Evolutionary conservation across 2,113 vertebrate genomes (phyloP).

Genomic region (Diglossa brunneiventris): DNA sequence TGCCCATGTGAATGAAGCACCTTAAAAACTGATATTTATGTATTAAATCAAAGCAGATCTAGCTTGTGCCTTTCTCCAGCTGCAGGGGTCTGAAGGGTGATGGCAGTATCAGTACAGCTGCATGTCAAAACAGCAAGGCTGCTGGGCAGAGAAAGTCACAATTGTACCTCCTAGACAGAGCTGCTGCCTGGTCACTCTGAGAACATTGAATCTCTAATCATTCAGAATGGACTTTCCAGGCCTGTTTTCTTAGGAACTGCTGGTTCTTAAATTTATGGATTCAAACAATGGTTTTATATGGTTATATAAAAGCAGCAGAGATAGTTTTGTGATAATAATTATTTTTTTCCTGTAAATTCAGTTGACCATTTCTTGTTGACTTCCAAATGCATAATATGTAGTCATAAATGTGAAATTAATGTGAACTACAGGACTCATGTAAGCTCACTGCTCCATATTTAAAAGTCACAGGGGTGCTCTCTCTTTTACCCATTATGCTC

Average conservation of each 20-base stretch:
- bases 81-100: neutral
- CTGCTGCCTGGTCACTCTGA: neutral
- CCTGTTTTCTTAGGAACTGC: neutral
- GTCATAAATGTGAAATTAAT: neutral
- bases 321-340: neutral
- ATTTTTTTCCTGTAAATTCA: neutral
- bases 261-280: neutral
- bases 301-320: neutral
- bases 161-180: neutral
- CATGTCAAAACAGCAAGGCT: neutral
- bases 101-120: neutral
- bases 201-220: neutral
- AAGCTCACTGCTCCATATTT: neutral
- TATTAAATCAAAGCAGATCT: constrained; percentile 40
- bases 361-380: neutral
- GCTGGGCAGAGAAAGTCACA: neutral
- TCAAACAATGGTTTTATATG: neutral
- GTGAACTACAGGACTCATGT: neutral
- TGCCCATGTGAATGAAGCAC: constrained; percentile 30
- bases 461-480: neutral
- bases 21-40: constrained; percentile 33
- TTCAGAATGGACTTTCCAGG: neutral
- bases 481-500: neutral
- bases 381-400: neutral
- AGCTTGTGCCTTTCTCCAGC: neutral